phyloP scores from a whole-genome alignment of 2,797 vertebrate genomes.

The Bucorvus abyssinicus region DNA sequence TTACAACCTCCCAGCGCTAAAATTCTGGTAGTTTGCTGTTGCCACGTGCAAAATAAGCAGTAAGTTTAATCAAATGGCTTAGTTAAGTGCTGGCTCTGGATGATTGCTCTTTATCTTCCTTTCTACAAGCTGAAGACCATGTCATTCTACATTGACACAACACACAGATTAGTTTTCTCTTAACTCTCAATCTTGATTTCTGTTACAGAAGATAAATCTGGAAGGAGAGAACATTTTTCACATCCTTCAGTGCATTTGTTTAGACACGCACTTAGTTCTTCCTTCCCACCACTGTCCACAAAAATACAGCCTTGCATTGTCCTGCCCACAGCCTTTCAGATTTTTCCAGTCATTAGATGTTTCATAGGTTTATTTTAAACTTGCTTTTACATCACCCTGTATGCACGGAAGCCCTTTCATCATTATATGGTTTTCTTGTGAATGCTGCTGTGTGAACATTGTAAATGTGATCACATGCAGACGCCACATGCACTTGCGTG shows the following conservation, averaged over 20 bases:
- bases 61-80: not conserved
- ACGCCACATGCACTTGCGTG: constrained; percentile 2
- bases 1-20: not conserved
- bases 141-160: not conserved
- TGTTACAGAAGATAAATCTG: not conserved
- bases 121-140: not conserved
- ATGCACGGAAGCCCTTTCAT: constrained; percentile 10
- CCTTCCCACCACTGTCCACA: not conserved
- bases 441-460: not conserved
- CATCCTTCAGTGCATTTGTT: not conserved
- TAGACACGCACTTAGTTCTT: not conserved
- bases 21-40: not conserved
- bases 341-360: not conserved
- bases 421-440: not conserved
- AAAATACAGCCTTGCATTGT: constrained; percentile 1
- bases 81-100: not conserved
- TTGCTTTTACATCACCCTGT: not conserved
- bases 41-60: not conserved
- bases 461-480: constrained; percentile 12
- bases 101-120: not conserved
- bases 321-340: not conserved
- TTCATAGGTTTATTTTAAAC: not conserved
- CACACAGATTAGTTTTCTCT: not conserved
- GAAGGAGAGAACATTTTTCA: not conserved
- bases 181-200: not conserved